Conservation (phyloP, 2,888 invertebrate genomes). For the Epinotia bilunana region DNA sequence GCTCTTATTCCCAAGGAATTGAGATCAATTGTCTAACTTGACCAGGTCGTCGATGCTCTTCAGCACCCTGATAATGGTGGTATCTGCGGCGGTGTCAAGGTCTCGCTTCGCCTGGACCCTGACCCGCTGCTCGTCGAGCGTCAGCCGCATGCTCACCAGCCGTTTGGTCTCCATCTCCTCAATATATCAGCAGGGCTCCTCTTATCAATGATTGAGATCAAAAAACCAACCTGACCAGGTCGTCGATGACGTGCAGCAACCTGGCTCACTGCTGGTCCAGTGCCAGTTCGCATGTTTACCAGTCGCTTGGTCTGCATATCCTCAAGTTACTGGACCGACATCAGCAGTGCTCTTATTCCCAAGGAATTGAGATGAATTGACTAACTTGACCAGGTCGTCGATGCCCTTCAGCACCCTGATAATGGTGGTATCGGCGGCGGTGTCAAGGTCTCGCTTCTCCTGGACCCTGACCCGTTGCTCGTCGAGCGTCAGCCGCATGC, state of each 20-base stretch:
- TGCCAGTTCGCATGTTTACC: neutral
- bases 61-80: slow-evolving; percentile 60
- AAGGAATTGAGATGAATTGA: neutral
- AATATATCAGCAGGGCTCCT: too few species aligned
- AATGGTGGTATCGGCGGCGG: slow-evolving; percentile 60
- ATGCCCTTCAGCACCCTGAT: slow-evolving; percentile 67
- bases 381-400: slow-evolving; percentile 57
- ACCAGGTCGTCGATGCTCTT: slow-evolving; percentile 69
- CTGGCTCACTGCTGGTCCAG: neutral
- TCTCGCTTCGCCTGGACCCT: slow-evolving; percentile 57
- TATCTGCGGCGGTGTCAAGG: slow-evolving; percentile 60
- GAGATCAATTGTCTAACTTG: neutral
- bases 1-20: neutral
- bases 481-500: slow-evolving; percentile 54
- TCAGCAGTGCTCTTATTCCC: neutral
- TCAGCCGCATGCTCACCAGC: slow-evolving; percentile 46
- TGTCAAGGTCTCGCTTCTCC: slow-evolving; percentile 56
- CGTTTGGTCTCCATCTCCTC: too few species aligned
- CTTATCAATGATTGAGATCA: neutral
- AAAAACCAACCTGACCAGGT: neutral
- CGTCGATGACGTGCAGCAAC: neutral
- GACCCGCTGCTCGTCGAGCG: slow-evolving; percentile 54
- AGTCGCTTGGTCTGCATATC: neutral
- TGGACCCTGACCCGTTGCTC: slow-evolving; percentile 54
- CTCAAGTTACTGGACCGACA: neutral